A percentile compares a stretch with the other conserved stretches of the same genome.
Conservation (phyloP, 2,113 vertebrate species). For the Atrichornis clamosus region DNA sequence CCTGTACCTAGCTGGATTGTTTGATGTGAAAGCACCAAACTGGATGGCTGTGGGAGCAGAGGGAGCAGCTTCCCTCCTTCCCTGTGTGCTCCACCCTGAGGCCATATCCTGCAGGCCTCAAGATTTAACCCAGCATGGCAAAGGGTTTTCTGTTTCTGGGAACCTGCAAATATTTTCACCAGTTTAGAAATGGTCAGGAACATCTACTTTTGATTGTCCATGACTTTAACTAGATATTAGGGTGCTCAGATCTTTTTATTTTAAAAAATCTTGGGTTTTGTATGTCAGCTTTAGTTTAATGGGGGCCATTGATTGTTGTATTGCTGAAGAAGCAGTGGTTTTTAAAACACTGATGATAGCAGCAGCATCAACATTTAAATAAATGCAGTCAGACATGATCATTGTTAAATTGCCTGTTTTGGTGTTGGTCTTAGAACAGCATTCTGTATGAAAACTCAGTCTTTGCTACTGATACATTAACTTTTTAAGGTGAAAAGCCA, state of each 20-base stretch:
- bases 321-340: neutral
- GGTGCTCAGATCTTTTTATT: neutral
- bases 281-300: neutral
- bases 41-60: neutral
- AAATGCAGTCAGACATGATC: neutral
- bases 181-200: neutral
- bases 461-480: neutral
- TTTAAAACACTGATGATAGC: neutral
- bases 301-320: neutral
- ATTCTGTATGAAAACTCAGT: neutral
- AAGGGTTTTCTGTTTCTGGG: neutral
- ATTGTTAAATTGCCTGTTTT: neutral
- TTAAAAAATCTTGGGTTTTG: neutral
- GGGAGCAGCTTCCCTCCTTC: neutral
- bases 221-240: neutral
- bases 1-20: neutral
- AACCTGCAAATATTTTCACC: neutral
- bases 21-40: fast-evolving
- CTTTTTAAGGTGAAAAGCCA: neutral
- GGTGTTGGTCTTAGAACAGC: neutral
- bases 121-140: neutral
- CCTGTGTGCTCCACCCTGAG: neutral
- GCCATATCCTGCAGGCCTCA: neutral
- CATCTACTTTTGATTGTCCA: neutral
- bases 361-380: neutral